Percentiles rank a stretch among this genome's conserved stretches.
Conservation (phyloP, 2,113 vertebrate genomes). For the Oceanodroma tethys region DNA sequence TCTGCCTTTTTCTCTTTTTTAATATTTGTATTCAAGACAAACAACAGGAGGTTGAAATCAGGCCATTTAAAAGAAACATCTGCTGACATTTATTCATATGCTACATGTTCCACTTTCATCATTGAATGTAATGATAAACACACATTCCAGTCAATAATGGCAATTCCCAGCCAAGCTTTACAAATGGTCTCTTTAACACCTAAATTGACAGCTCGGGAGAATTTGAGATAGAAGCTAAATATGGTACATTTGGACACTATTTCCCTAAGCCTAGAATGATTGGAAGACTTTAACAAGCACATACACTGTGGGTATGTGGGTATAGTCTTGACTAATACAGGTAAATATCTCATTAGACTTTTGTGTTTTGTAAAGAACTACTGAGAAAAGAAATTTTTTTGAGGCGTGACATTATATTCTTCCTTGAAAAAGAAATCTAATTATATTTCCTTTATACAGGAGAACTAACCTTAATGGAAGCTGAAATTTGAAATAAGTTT, state of each 20-base stretch:
- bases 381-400: background rate
- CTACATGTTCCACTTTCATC: constrained; percentile 85
- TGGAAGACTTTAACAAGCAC: constrained; percentile 79
- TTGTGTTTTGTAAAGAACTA: constrained; percentile 49
- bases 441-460: constrained; percentile 39
- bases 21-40: constrained; percentile 88
- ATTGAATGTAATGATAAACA: constrained; percentile 86
- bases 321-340: constrained; percentile 67
- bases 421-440: constrained; percentile 50
- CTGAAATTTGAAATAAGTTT: constrained; percentile 46
- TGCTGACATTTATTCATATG: constrained; percentile 87
- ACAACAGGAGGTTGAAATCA: constrained; percentile 87
- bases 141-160: constrained; percentile 87
- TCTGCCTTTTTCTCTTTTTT: constrained; percentile 80
- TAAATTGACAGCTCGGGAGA: constrained; percentile 85
- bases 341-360: constrained; percentile 68
- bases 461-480: background rate
- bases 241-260: constrained; percentile 85
- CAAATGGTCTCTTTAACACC: constrained; percentile 87
- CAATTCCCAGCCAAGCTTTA: constrained; percentile 85
- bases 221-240: constrained; percentile 86
- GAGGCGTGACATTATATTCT: background rate
- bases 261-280: constrained; percentile 78
- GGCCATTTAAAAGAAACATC: constrained; percentile 87
- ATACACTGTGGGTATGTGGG: constrained; percentile 69